Conservation (phyloP, 1,140 invertebrate genomes). For the Drosophila pectinifera region DNA sequence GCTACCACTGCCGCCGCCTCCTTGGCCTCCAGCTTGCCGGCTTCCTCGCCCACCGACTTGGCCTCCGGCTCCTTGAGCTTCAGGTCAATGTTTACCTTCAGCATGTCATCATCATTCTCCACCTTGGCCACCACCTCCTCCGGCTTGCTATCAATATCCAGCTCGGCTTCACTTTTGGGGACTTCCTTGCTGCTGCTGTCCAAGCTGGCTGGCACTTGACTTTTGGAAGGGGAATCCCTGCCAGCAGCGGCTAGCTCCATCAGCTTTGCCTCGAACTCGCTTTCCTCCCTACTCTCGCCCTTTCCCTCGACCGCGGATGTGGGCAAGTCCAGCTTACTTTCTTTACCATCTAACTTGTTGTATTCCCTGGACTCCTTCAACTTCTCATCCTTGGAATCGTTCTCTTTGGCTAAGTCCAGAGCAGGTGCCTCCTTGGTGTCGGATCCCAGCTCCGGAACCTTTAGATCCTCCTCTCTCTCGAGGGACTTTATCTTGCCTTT, state of each 20-base stretch:
- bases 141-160: too few relatives aligned
- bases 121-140: too few relatives aligned
- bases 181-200: too few relatives aligned
- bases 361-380: neutral
- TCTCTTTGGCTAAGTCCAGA: neutral
- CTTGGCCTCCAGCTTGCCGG: neutral
- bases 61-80: too few relatives aligned
- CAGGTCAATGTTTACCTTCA: too few relatives aligned
- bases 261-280: neutral
- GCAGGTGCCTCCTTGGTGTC: neutral
- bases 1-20: neutral
- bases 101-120: too few relatives aligned
- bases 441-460: neutral
- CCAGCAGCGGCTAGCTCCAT: too few relatives aligned
- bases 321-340: constrained; percentile 12
- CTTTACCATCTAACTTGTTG: neutral
- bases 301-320: constrained; percentile 15
- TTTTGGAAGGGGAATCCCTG: too few relatives aligned
- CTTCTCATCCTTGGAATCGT: neutral
- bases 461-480: neutral
- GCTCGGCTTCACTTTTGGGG: too few relatives aligned
- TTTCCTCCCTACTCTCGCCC: neutral
- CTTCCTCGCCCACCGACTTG: too few relatives aligned
- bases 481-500: too few relatives aligned
- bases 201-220: too few relatives aligned